Evolutionary conservation across 2,113 vertebrate species (phyloP).

Genomic region (Corynorhinus townsendii): DNA sequence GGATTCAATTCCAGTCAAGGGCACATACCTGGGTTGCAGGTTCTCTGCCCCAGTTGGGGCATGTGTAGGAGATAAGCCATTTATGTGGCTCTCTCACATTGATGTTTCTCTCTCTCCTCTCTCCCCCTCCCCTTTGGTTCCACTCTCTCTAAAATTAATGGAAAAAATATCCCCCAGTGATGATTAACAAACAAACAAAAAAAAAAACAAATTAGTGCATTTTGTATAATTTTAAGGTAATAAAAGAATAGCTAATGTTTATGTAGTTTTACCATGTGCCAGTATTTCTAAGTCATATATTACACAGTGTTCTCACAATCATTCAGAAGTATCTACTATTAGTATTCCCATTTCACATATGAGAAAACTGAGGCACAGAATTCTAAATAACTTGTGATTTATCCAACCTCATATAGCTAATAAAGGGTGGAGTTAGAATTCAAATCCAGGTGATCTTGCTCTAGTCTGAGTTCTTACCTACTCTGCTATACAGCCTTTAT

Average conservation of each 20-base stretch:
- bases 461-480: background rate
- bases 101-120: too few relatives aligned
- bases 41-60: too few relatives aligned
- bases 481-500: background rate
- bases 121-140: accelerated
- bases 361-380: background rate
- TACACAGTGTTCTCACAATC: too few relatives aligned
- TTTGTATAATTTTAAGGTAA: background rate
- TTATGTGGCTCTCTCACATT: too few relatives aligned
- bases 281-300: background rate
- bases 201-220: background rate
- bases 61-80: too few relatives aligned
- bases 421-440: background rate
- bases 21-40: too few relatives aligned
- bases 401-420: background rate
- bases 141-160: too few relatives aligned
- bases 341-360: background rate
- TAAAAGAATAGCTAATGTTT: background rate
- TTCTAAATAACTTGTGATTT: background rate
- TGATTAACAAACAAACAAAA: too few relatives aligned
- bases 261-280: background rate
- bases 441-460: background rate
- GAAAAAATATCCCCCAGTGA: too few relatives aligned
- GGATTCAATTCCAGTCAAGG: too few relatives aligned
- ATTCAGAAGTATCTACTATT: background rate